Percentiles rank a stretch among this genome's conserved stretches.
Conservation (phyloP, 2,797 vertebrate genomes). For the Aeoliscus strigatus region DNA sequence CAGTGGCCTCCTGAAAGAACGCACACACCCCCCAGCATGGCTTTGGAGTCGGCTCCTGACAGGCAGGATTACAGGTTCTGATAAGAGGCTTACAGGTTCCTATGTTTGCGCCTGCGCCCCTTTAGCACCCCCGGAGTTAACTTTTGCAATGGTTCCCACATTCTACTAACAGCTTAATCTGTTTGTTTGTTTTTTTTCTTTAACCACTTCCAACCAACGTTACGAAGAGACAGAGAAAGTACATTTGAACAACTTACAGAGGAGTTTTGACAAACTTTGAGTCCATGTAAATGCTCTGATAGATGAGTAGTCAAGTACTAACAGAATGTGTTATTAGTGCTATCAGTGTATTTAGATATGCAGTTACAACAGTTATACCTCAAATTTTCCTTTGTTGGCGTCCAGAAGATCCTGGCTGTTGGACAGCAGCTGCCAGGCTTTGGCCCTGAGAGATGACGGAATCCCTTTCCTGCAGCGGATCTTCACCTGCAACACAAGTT, state of each 20-base stretch:
- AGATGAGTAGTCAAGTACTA: no score
- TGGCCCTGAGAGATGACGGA: slow-evolving; percentile 84
- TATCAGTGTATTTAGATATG: no score
- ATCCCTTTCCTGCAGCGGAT: slow-evolving; percentile 89
- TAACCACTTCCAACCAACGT: no score
- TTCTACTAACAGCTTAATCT: slow-evolving; percentile 1
- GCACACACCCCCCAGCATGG: slow-evolving; percentile 9
- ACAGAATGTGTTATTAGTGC: no score
- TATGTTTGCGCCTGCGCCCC: slow-evolving; percentile 21
- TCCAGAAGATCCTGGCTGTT: slow-evolving; percentile 85
- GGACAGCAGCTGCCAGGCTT: slow-evolving; percentile 88
- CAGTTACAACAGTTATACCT: slow-evolving; percentile 60
- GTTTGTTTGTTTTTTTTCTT: no score
- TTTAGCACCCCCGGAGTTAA: slow-evolving; percentile 30
- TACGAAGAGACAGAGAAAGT: neutral
- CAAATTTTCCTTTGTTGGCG: slow-evolving; percentile 83
- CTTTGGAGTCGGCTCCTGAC: slow-evolving; percentile 10
- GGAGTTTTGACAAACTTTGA: neutral
- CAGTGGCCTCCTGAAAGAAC: slow-evolving; percentile 6
- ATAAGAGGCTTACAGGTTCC: slow-evolving; percentile 62
- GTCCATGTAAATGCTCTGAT: no score
- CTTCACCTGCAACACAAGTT: slow-evolving; percentile 77
- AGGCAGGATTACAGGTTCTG: slow-evolving; percentile 48
- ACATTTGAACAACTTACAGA: neutral
- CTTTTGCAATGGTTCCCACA: slow-evolving; percentile 1